These are phyloP conservation scores for Trialeurodes vaporariorum DNA, from an alignment of 1,140 invertebrate species.

Conservation along the genomic window DNA sequence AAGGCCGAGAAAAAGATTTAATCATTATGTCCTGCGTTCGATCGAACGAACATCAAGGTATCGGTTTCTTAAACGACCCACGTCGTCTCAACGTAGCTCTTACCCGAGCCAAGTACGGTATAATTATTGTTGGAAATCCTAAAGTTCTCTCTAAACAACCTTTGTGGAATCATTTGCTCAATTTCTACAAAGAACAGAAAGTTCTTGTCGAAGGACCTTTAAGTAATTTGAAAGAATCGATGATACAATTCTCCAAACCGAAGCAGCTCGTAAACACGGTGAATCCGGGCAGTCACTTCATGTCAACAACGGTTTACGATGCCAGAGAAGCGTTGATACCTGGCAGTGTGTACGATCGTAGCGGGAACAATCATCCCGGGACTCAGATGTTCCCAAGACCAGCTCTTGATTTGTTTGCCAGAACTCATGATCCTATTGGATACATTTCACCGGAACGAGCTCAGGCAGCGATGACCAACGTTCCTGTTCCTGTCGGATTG, in stretches of 20 bases:
- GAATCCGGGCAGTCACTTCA: constrained; percentile 93
- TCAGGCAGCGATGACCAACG: constrained; percentile 58
- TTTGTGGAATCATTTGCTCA: constrained; percentile 95
- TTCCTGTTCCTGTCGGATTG: constrained; percentile 88
- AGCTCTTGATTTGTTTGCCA: constrained; percentile 44
- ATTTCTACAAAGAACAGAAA: constrained; percentile 96
- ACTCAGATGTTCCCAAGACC: constrained; percentile 35
- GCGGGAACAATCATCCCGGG: constrained; percentile 19
- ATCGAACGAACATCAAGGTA: constrained; percentile 90
- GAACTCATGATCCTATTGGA: constrained; percentile 79
- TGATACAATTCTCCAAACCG: constrained; percentile 95
- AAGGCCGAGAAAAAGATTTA: constrained; percentile 95
- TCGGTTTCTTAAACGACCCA: constrained; percentile 92
- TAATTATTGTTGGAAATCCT: constrained; percentile 98
- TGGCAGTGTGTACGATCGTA: constrained; percentile 63
- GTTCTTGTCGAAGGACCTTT: constrained; percentile 96
- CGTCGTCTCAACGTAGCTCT: constrained; percentile 94
- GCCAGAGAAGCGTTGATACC: constrained; percentile 82
- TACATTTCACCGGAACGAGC: constrained; percentile 82
- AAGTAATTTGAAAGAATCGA: constrained; percentile 92
- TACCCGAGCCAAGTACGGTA: constrained; percentile 93
- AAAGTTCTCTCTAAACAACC: constrained; percentile 97
- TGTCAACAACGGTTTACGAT: constrained; percentile 91
- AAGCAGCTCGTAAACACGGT: constrained; percentile 86
- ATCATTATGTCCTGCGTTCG: constrained; percentile 94